These are phyloP conservation scores for Cataglyphis livida DNA, from an alignment of 2,888 invertebrate species.

Conservation along the genomic window DNA sequence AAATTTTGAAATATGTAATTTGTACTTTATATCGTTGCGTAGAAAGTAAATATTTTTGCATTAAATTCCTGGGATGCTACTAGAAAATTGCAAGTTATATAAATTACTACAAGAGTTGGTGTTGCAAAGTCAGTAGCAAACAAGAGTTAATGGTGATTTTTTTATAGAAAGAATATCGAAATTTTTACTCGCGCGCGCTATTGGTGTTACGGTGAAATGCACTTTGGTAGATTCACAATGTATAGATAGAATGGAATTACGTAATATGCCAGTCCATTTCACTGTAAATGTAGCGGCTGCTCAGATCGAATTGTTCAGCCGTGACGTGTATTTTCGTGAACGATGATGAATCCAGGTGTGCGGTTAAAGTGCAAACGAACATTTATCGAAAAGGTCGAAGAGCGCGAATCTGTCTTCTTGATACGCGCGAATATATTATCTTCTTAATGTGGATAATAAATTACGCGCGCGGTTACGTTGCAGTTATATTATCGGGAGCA, in stretches of 20 bases:
- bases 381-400: background rate
- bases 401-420: background rate
- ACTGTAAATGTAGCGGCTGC: background rate
- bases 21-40: background rate
- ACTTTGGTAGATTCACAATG: constrained; percentile 28
- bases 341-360: constrained; percentile 2
- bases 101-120: background rate
- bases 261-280: constrained; percentile 43
- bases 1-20: background rate
- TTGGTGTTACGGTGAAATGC: constrained; percentile 29
- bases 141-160: background rate
- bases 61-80: background rate
- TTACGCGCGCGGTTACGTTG: background rate
- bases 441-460: background rate
- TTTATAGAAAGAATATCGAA: background rate
- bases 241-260: constrained; percentile 36
- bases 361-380: constrained; percentile 23
- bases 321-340: constrained; percentile 29
- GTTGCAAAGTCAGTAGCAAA: background rate
- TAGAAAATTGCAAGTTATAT: background rate
- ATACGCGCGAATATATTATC: background rate
- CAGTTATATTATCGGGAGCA: background rate
- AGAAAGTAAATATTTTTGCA: background rate
- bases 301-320: constrained; percentile 45
- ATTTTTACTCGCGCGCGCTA: background rate